Conservation (phyloP, 2,113 vertebrate species). For the Orcinus orca region DNA sequence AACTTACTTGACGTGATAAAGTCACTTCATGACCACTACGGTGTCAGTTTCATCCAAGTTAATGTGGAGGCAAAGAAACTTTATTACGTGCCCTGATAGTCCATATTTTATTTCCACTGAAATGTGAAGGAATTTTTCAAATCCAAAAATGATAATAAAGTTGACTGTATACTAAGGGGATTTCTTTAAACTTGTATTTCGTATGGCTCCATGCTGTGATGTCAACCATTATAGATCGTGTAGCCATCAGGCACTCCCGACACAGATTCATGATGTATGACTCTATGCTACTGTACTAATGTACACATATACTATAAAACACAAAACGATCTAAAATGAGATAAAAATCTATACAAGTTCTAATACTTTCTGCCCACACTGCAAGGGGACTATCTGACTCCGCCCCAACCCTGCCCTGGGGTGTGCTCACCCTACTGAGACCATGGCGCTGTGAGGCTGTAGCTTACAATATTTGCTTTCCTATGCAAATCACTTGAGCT, state of each 20-base stretch:
- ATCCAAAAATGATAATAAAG: constrained; percentile 20
- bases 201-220: not conserved
- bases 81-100: not conserved
- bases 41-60: not conserved
- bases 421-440: not conserved
- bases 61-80: constrained; percentile 7
- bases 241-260: not conserved
- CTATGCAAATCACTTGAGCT: not conserved
- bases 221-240: not conserved
- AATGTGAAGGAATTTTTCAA: constrained; percentile 55
- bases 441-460: not conserved
- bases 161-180: not conserved
- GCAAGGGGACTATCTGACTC: not conserved
- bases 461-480: not conserved
- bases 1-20: not conserved
- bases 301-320: not conserved
- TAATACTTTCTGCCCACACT: not conserved
- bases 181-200: constrained; percentile 51
- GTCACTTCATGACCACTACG: not conserved
- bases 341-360: not conserved
- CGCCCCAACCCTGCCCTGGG: not conserved
- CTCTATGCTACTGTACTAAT: not conserved
- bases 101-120: constrained; percentile 49
- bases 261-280: not conserved
- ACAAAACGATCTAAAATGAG: not conserved